A percentile compares a stretch with the other conserved stretches of the same genome.
Evolutionary conservation across 1,140 invertebrate genomes (phyloP).

Genomic region (Macrobrachium nipponense): DNA sequence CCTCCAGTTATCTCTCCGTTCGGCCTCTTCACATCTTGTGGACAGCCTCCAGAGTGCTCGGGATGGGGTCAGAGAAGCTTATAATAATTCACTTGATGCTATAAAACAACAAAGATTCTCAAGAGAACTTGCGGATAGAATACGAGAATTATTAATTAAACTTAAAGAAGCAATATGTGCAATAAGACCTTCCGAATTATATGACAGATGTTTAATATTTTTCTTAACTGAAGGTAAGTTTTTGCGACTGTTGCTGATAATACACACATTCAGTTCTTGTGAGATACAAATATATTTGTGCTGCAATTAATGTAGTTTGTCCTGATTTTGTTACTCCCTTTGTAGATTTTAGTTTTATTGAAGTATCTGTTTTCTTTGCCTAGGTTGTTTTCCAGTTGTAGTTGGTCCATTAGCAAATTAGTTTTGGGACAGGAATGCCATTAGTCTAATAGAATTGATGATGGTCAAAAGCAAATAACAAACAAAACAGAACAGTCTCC

Average conservation of each 20-base stretch:
- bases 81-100: conserved; percentile 21
- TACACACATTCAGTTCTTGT: too few species aligned
- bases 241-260: neutral
- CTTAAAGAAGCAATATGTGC: conserved; percentile 30
- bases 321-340: too few species aligned
- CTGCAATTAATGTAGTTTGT: neutral
- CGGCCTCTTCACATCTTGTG: conserved; percentile 19
- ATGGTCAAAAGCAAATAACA: too few species aligned
- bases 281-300: neutral
- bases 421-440: too few species aligned
- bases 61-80: conserved; percentile 33
- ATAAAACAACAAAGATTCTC: conserved; percentile 31
- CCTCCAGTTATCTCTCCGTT: conserved; percentile 36
- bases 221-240: conserved; percentile 58
- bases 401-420: too few species aligned
- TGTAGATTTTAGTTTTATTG: too few species aligned
- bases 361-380: too few species aligned
- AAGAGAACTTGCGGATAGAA: conserved; percentile 24
- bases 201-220: conserved; percentile 46
- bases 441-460: too few species aligned
- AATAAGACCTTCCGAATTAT: conserved; percentile 47
- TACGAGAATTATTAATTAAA: conserved; percentile 15
- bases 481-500: too few species aligned
- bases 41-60: conserved; percentile 8
- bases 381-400: too few species aligned